Evolutionary conservation across 2,888 invertebrate species (phyloP), one percentile per base, ranked within the genome.

Genomic region (Microctonus brassicae): DNA sequence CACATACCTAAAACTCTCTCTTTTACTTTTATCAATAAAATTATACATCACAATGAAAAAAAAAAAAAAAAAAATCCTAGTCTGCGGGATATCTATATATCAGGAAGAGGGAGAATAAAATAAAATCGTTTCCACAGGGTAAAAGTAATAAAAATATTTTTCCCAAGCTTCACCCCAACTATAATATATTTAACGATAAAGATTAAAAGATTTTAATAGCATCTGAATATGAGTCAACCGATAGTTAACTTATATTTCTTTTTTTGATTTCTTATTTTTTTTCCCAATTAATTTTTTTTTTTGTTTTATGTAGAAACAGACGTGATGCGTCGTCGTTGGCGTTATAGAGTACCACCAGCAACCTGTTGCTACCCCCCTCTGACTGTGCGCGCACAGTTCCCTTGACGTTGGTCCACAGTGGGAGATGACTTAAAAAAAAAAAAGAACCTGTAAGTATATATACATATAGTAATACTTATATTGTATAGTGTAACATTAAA

Each of bases 301-400:
- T 13, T 58, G 5, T 17, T 17, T 58, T 33, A 20, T 29, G 58
- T 29, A 10, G 26, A 13, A 26, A 58, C n/a, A 33, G n/a, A 57
- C 26, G 29, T 13, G 53, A 70, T 68, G 58, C n/a, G n/a, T n/a
- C 55, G 67, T 58, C 20, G 26, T 20, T 42, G 42, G n/a, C 11
- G 26, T 70, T n/a, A n/a, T 69, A 69, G 71, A 74, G 74, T 69
- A 76, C 73, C 57, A 60, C 47, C 52, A 66, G 62, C 72, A 83
- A 83, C 83, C 83, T 83, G 83, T 83, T 83, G 83, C 83, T 82
- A 82, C 81, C 79, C 81, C 78, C 79, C 78, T 79, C 77, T 77
- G 75, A 77, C 74, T 75, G 39, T 39, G n/a, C n/a, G n/a, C n/a
- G 13, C 39, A 39, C n/a, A 39, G 52, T 26, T 13, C 24, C 17